A percentile compares a stretch with the other conserved stretches of the same genome.
phyloP scores from a whole-genome alignment of 2,888 invertebrate genomes.

The Strigamia crassipes region DNA sequence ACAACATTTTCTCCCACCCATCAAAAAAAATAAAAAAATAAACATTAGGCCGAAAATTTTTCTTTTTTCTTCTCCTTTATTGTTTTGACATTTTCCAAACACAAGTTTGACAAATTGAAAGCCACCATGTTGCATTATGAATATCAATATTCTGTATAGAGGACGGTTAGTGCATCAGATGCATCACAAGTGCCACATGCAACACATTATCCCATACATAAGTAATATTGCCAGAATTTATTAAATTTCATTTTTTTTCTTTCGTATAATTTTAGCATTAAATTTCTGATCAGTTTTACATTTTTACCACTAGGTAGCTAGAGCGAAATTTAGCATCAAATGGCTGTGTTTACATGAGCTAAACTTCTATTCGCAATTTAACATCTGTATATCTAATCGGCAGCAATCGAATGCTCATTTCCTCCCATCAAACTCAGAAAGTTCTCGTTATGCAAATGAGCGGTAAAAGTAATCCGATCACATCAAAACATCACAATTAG shows the following conservation, averaged over 20 bases:
- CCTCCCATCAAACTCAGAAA: no score
- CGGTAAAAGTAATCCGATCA: no score
- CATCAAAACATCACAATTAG: no score
- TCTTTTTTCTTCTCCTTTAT: background rate
- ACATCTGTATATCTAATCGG: no score
- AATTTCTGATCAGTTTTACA: no score
- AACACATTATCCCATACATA: background rate
- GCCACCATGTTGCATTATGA: conserved; percentile 2
- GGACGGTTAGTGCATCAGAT: background rate
- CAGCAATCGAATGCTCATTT: no score
- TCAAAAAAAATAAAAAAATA: background rate
- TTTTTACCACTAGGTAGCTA: no score
- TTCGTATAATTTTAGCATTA: no score
- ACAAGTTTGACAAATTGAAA: conserved; percentile 18
- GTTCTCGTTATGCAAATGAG: no score
- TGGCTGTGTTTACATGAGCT: no score
- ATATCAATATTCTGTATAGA: background rate
- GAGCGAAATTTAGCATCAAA: no score
- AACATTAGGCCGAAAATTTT: background rate
- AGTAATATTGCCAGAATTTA: background rate
- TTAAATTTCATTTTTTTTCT: background rate
- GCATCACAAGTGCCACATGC: background rate
- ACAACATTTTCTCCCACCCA: background rate
- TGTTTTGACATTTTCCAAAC: background rate
- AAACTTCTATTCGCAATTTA: no score